A percentile compares a stretch with the other conserved stretches of the same genome.
Evolutionary conservation across 2,888 invertebrate species (phyloP).

Genomic region (Pomacea canaliculata): DNA sequence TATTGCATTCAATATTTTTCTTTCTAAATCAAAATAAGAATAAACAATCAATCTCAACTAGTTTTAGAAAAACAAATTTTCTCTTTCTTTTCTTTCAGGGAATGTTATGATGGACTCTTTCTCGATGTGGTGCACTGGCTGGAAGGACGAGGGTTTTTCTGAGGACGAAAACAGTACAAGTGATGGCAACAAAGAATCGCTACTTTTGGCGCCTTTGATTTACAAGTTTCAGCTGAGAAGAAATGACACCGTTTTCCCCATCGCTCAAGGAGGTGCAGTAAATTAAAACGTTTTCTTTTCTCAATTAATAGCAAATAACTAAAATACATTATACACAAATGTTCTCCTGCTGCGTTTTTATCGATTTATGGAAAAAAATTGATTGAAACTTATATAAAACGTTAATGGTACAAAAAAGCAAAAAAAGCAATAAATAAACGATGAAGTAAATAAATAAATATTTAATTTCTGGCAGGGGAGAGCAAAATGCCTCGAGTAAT

Average conservation of each 20-base stretch:
- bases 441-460: background rate
- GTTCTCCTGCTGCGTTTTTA: no score
- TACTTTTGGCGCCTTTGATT: background rate
- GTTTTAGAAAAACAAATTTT: no score
- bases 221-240: slow-evolving; percentile 8
- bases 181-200: background rate
- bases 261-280: background rate
- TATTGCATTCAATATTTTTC: no score
- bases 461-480: background rate
- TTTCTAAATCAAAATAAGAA: no score
- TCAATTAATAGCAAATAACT: no score
- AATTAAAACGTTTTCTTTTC: background rate
- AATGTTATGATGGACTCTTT: background rate
- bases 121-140: background rate
- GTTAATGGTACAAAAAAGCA: no score
- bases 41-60: no score
- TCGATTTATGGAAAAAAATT: no score
- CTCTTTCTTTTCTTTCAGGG: background rate
- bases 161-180: background rate
- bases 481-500: slow-evolving; percentile 1
- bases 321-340: no score
- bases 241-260: background rate
- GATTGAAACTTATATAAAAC: no score
- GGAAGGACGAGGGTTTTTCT: slow-evolving; percentile 4
- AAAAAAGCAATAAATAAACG: no score